phyloP scores from a whole-genome alignment of 1,140 invertebrate genomes.

The Leptopilina boulardi region DNA sequence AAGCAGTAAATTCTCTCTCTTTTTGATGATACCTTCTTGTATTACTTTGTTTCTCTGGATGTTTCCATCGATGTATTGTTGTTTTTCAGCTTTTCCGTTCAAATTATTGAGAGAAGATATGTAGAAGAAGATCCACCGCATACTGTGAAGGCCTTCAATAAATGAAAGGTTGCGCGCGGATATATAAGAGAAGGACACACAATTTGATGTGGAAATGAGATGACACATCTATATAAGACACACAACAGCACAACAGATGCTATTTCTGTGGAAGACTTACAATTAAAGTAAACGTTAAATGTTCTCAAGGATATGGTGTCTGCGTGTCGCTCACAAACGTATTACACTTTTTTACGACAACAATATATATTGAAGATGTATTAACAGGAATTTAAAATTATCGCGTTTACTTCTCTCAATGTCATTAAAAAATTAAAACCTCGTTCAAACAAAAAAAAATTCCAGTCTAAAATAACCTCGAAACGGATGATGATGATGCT shows the following conservation, averaged over 20 bases:
- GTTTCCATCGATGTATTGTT: not conserved
- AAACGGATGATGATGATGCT: no score
- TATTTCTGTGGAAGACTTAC: not conserved
- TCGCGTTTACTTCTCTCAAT: not conserved
- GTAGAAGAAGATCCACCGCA: not conserved
- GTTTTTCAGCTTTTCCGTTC: not conserved
- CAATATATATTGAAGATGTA: not conserved
- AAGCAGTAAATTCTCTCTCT: not conserved
- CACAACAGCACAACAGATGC: not conserved
- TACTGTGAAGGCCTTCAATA: not conserved
- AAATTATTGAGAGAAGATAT: not conserved
- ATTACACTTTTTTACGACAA: not conserved
- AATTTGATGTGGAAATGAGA: conserved; percentile 5
- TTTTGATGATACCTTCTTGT: not conserved
- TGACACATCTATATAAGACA: conserved; percentile 9
- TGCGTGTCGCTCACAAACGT: not conserved
- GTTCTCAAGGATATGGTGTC: conserved; percentile 5
- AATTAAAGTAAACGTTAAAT: not conserved
- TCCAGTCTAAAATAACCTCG: not conserved
- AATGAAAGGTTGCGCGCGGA: not conserved
- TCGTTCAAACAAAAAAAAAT: not conserved
- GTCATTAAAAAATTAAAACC: not conserved
- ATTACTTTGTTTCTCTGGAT: not conserved
- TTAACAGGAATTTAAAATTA: not conserved
- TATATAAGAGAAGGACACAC: not conserved